Evolutionary conservation across 35 echinoderm and acorn worm genomes (phyloP), one percentile per base, ranked within the genome.

Genomic region (Strongylocentrotus purpuratus): DNA sequence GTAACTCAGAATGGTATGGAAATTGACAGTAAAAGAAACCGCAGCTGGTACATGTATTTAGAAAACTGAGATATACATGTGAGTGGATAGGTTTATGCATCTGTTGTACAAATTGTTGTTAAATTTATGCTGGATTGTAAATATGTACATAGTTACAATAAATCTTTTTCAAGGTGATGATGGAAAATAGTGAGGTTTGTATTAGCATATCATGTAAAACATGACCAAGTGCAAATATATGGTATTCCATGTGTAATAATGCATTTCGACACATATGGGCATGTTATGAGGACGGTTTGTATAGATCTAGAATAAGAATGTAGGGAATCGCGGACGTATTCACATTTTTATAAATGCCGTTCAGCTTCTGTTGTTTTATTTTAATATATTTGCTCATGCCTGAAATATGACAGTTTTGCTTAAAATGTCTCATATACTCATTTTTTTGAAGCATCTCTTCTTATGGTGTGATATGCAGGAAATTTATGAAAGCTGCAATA

Each of bases 211-310:
- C 65, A 78, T 78, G 65, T 78, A 8, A 78, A 78, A 78, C 65
- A 78, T 78, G 65, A n/a, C 65, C 65, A n/a, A 78, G 65, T 78
- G 65, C 65, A 78, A 78, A 78, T 78, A 41, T 41, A 78, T n/a
- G 65, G 22, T 78, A 78, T 78, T 78, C 65, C 18, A n/a, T 78
- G 65, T 78, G 65, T 78, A 78, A 78, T 78, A 55, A 55, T 15
- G 5, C 2, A 78, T 78, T 78, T 78, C n/a, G 28, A 78, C 65
- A 55, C 50, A 78, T 78, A n/a, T 78, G 22, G 65, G 65, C 28
- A 78, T 31, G 7, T 78, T 78, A n/a, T 28, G 20, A 78, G 17
- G 65, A 78, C 5, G 22, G 65, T n/a, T 22, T 78, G 22, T 78
- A 78, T 78, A 28, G 2, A 78, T 7, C 65, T 28, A 8, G 65